These are phyloP conservation scores for Phacellophora camtschatica DNA, from an alignment of 30 jellyfish, hydroid and myxozoan species.

Conservation along the genomic window DNA sequence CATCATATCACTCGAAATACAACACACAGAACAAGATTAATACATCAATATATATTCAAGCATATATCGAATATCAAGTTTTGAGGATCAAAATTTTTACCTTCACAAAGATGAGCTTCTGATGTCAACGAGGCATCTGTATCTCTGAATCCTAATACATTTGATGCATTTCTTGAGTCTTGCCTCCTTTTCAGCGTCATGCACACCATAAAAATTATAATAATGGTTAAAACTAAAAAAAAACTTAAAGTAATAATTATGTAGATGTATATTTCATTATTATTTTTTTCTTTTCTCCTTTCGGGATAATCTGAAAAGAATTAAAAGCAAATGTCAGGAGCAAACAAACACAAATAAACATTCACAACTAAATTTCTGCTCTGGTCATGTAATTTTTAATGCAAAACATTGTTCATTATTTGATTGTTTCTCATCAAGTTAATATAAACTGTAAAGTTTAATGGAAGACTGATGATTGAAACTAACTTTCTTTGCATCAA, in stretches of 20 bases:
- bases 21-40: neutral
- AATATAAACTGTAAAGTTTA: no score
- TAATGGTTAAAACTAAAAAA: neutral
- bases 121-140: conserved; percentile 3
- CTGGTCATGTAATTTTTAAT: no score
- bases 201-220: neutral
- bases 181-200: neutral
- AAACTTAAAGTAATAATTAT: neutral
- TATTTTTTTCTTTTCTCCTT: no score
- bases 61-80: neutral
- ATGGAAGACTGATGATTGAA: no score
- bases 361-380: no score
- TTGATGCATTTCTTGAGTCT: neutral
- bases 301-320: no score
- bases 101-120: conserved; percentile 14
- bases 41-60: neutral
- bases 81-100: neutral
- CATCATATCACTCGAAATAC: no score
- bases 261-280: neutral
- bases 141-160: neutral
- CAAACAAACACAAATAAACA: no score
- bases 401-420: no score
- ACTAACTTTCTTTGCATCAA: no score
- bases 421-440: no score
- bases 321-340: no score